Conservation (phyloP, 2,888 invertebrate species). For the Melanostoma mellinum region DNA sequence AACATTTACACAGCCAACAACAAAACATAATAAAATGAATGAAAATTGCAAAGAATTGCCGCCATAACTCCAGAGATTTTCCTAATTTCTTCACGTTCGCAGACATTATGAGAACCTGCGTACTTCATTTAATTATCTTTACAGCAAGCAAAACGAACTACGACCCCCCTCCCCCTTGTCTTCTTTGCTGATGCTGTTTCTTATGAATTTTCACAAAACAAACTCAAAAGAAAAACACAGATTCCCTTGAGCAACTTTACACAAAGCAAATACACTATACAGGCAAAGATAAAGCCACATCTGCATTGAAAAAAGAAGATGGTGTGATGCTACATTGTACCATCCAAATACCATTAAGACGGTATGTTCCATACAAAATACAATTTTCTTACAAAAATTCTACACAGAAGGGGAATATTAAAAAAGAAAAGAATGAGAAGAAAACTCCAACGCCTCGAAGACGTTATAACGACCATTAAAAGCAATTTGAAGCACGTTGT, state of each 20-base stretch:
- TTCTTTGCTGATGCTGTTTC: background rate
- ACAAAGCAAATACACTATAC: slow-evolving; percentile 55
- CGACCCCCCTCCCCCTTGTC: slow-evolving; percentile 2
- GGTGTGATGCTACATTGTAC: slow-evolving; percentile 47
- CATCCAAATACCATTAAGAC: slow-evolving; percentile 66
- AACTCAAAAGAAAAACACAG: slow-evolving; percentile 44
- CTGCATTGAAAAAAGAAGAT: slow-evolving; percentile 43
- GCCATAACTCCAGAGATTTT: slow-evolving; percentile 63
- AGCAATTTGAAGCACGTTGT: slow-evolving; percentile 76
- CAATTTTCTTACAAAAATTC: slow-evolving; percentile 66
- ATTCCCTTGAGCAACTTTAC: slow-evolving; percentile 58
- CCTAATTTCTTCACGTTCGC: slow-evolving; percentile 68
- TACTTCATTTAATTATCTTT: slow-evolving; percentile 66
- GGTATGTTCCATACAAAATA: slow-evolving; percentile 70
- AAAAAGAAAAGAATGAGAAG: slow-evolving; percentile 45
- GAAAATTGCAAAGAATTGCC: slow-evolving; percentile 54
- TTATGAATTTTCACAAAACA: slow-evolving; percentile 38
- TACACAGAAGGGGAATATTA: slow-evolving; percentile 59
- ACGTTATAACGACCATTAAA: slow-evolving; percentile 75
- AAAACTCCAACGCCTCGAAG: slow-evolving; percentile 56
- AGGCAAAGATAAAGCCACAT: slow-evolving; percentile 36
- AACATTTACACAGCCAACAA: slow-evolving; percentile 23
- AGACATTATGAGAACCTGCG: slow-evolving; percentile 65
- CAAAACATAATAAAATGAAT: slow-evolving; percentile 36
- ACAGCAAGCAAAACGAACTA: slow-evolving; percentile 13